phyloP scores from a whole-genome alignment of 2,113 vertebrate genomes.

The Stigmatopora argus region DNA sequence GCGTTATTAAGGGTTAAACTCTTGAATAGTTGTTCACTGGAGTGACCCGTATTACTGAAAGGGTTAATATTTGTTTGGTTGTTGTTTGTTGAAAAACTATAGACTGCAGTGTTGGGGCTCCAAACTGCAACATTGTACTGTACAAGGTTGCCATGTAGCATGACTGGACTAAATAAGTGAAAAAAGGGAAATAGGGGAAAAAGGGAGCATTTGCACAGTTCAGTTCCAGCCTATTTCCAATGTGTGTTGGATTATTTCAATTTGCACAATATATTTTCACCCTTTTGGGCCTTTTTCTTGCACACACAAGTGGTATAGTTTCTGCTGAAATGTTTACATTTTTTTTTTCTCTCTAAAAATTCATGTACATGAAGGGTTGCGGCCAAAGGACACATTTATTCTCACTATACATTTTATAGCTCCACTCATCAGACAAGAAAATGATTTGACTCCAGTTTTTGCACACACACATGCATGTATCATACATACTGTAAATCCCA shows the following conservation, averaged over 20 bases:
- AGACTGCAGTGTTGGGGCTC: constrained; percentile 5
- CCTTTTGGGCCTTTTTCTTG: constrained; percentile 29
- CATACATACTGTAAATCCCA: constrained; percentile 7
- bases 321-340: constrained; percentile 38
- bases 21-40: too few species aligned
- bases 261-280: constrained; percentile 35
- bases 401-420: not conserved
- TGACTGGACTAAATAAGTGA: constrained; percentile 18
- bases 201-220: constrained; percentile 32
- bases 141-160: constrained; percentile 58
- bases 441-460: not conserved
- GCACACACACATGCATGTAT: constrained; percentile 26
- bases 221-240: constrained; percentile 19
- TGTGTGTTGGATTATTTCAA: constrained; percentile 29
- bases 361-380: not conserved
- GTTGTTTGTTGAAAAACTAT: constrained; percentile 22
- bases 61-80: constrained; percentile 8
- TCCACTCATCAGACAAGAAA: constrained; percentile 1
- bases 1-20: too few species aligned
- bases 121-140: constrained; percentile 29
- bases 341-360: too few species aligned
- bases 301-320: constrained; percentile 34
- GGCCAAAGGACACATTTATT: constrained; percentile 34
- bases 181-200: constrained; percentile 2
- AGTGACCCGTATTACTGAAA: too few species aligned